A percentile compares a stretch with the other conserved stretches of the same genome.
Evolutionary conservation across 2,888 invertebrate species (phyloP).

Genomic region (Patella caerulea): DNA sequence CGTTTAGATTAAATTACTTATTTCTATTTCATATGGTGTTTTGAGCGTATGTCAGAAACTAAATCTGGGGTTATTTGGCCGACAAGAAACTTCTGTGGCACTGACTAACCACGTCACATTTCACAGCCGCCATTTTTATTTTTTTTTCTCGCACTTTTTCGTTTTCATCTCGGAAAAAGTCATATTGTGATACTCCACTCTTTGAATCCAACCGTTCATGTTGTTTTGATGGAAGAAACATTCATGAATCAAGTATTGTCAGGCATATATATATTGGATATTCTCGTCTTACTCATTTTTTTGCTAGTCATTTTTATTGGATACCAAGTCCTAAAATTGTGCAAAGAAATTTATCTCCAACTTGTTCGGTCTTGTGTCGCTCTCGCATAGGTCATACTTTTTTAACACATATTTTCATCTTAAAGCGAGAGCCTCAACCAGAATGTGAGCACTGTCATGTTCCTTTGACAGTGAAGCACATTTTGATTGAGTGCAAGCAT

Average conservation of each 20-base stretch:
- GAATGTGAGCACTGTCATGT: no score
- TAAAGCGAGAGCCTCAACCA: no score
- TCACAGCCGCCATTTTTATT: constrained; percentile 11
- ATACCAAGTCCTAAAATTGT: constrained; percentile 11
- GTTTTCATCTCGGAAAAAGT: constrained; percentile 11
- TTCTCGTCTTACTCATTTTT: constrained; percentile 7
- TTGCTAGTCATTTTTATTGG: constrained; percentile 10
- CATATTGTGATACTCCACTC: constrained; percentile 10
- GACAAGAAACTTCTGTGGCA: constrained; percentile 8
- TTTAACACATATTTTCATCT: no score
- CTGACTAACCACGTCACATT: not conserved
- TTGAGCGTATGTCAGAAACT: constrained; percentile 3
- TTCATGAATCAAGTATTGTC: constrained; percentile 11
- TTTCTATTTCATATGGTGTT: not conserved
- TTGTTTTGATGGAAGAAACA: constrained; percentile 11
- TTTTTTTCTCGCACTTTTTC: not conserved
- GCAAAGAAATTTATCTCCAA: constrained; percentile 5
- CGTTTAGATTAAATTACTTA: constrained; percentile 8
- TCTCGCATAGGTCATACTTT: no score
- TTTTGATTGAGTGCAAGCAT: no score
- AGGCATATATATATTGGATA: constrained; percentile 11
- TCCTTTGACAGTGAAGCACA: no score
- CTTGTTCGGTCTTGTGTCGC: no score
- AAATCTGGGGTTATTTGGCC: constrained; percentile 10
- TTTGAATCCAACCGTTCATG: constrained; percentile 6